Evolutionary conservation across 37 sponge, comb jelly and placozoan genomes (phyloP), one percentile per base, ranked within the genome.

Genomic region (Axinella damicornis): DNA sequence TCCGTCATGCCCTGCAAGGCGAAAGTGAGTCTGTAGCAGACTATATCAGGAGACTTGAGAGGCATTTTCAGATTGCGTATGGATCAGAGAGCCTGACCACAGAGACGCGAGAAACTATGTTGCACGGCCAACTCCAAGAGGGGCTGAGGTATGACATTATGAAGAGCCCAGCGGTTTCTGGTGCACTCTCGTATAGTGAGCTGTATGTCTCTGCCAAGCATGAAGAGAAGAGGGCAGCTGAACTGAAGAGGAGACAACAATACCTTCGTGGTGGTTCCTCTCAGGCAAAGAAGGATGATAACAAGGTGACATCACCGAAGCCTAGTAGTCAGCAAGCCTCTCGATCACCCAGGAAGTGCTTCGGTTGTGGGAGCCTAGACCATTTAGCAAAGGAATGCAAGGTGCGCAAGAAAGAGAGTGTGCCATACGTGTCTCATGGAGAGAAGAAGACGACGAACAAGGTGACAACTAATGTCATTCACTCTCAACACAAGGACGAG

Each of bases 101-200:
- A 2, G 87, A 87, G 39, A 87, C 80, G 0, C 33, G 34, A n/a
- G 80, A 87, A 69, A 57, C 72, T 5, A 32, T 85, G 1, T 72
- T 76, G 14, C 59, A 77, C 62, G 71, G 86, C 19, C 82, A 88
- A 27, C 46, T 81, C n/a, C 89, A 83, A 46, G 83, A 89, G 75
- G 83, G 89, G 0, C 55, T 78, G 25, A 57, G 69, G 0, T n/a
- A 30, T 30, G 64, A 78, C 12, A 21, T 86, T 5, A 53, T 86
- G 20, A 31, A 58, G 24, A 53, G 33, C 19, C 73, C 59, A 19
- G 73, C 70, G 9, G 73, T 67, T 22, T 73, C 74, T 9, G 88
- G 80, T 22, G 69, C 71, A 19, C 37, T 17, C 55, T 27, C 38
- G 16, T 61, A 86, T 32, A 57, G 25, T 5, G 87, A 86, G 53